Evolutionary conservation across 1,140 invertebrate genomes (phyloP), one percentile per base, ranked within the genome.

Genomic region (Zaprionus ornatus): DNA sequence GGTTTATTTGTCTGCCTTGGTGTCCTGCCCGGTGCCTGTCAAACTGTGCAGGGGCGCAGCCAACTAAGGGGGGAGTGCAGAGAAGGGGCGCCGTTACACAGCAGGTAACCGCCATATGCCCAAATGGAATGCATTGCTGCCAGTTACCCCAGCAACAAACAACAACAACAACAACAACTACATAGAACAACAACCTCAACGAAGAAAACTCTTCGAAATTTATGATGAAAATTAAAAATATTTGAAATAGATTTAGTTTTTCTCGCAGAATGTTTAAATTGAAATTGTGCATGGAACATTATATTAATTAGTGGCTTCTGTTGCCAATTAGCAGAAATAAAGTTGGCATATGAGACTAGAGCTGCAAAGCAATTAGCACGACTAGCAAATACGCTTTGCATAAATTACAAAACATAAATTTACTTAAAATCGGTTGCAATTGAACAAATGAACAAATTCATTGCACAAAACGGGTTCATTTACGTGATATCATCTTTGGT

Each of bases 1-100:
- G 73, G 67, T 71, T 75, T 75, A 75, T 75, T 75, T 71, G 66
- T 70, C 73, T 74, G 71, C 69, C 42, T 50, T 37, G 52, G 13
- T 57, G 54, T 40, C 54, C 59, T 50, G 48, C 63, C 56, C 6
- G 45, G 37, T 57, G 59, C 5, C 66, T 57, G 72, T 68, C 71
- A 74, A 74, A 61, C 63, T 65, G 62, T 72, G 23, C 45, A n/a
- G 54, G 37, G 35, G 5, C 35, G 17, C 29, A 21, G 9, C 21
- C 23, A 42, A 7, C 13, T 2, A 1, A 13, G 15, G 4, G 15
- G 19, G 17, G n/a, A 6, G n/a, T 17, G 37, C 21, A 21, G 12
- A 17, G 21, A 9, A 10, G 32, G 21, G 23, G 10, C 29, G 2
- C 6, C 19, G 35, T n/a, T 9, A 17, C 15, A 27, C 23, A 29